Conservation (phyloP, 2,888 invertebrate genomes). For the Idaea dimidiata region DNA sequence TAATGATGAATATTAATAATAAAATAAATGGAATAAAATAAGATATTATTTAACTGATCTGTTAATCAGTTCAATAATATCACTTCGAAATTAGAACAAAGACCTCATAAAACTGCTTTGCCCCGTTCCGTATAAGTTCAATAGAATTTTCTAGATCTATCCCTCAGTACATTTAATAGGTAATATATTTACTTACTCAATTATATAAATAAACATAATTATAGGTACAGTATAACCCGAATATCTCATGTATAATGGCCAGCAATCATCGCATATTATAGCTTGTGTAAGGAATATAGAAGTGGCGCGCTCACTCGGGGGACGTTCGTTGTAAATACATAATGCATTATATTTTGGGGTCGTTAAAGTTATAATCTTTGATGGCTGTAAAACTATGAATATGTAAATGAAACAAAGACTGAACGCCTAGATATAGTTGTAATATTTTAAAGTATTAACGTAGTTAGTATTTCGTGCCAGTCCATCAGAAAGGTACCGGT, state of each 20-base stretch:
- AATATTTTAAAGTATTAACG: slow-evolving; percentile 70
- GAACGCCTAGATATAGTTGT: slow-evolving; percentile 73
- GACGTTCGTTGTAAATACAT: slow-evolving; percentile 27
- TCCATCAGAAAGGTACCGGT: neutral
- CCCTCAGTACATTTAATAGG: neutral
- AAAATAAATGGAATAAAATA: too few species aligned
- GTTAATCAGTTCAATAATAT: too few species aligned
- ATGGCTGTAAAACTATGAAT: slow-evolving; percentile 66
- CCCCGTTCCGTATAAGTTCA: neutral
- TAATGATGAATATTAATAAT: too few species aligned
- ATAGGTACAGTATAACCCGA: slow-evolving; percentile 38
- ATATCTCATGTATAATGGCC: slow-evolving; percentile 52
- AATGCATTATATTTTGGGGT: slow-evolving; percentile 47
- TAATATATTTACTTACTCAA: slow-evolving; percentile 20
- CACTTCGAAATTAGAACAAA: too few species aligned
- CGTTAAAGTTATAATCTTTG: slow-evolving; percentile 53
- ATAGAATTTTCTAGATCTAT: neutral
- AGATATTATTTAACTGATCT: too few species aligned
- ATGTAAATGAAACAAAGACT: slow-evolving; percentile 72
- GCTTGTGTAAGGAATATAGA: slow-evolving; percentile 6
- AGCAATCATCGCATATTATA: slow-evolving; percentile 33
- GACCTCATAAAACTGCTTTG: neutral
- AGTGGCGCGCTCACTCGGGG: neutral
- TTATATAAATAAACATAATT: slow-evolving; percentile 9
- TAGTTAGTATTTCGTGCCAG: slow-evolving; percentile 43